Conservation (phyloP, 2,888 invertebrate species). For the Alsophila aescularia region DNA sequence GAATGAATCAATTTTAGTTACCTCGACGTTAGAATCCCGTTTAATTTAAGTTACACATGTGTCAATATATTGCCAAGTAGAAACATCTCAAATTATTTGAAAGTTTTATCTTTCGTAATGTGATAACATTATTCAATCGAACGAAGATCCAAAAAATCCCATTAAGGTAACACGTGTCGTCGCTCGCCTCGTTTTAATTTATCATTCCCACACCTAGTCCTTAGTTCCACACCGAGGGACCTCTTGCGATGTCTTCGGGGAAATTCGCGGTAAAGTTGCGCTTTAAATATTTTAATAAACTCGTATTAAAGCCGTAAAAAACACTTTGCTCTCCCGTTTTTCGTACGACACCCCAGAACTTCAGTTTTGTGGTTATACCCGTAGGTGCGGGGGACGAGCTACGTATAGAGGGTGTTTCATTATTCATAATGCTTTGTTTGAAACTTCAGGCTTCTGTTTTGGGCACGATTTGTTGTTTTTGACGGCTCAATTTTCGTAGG, state of each 20-base stretch:
- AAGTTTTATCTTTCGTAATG: neutral
- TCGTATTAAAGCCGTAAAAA: constrained; percentile 82
- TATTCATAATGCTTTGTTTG: constrained; percentile 81
- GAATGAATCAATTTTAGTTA: no score
- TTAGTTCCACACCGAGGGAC: constrained; percentile 69
- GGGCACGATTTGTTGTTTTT: constrained; percentile 69
- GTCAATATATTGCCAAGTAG: no score
- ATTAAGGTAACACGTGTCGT: constrained; percentile 59
- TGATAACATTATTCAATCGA: constrained; percentile 16
- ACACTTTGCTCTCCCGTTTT: constrained; percentile 79
- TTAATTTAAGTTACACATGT: no score
- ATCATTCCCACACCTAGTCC: constrained; percentile 71
- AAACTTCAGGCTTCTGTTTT: constrained; percentile 65
- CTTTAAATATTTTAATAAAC: constrained; percentile 84
- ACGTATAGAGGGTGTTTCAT: constrained; percentile 74
- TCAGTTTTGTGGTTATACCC: constrained; percentile 54
- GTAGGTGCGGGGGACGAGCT: constrained; percentile 44
- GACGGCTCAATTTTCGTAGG: constrained; percentile 58
- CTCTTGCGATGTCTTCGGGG: constrained; percentile 76
- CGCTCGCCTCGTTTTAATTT: constrained; percentile 71
- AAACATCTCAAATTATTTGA: no score
- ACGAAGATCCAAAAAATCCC: constrained; percentile 43
- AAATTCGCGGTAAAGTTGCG: constrained; percentile 79
- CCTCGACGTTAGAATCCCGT: no score
- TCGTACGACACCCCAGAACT: constrained; percentile 65